Conservation (phyloP, 2,797 vertebrate species). For the Tenualosa ilisha region DNA sequence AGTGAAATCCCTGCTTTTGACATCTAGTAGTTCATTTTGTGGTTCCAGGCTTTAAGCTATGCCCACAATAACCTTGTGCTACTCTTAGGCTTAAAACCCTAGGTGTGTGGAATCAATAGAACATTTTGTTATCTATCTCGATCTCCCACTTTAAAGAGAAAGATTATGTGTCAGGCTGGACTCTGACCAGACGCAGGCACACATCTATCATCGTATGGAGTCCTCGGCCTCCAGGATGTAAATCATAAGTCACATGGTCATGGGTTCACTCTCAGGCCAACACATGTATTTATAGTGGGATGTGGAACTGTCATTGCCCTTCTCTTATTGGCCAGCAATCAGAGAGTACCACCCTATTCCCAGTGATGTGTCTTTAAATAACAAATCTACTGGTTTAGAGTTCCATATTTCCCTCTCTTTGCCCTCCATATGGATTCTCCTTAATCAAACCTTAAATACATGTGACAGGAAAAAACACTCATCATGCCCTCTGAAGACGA, state of each 20-base stretch:
- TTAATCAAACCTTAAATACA: no score
- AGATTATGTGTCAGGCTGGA: conserved; percentile 80
- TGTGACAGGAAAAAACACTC: no score
- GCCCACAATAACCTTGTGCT: neutral
- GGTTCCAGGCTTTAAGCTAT: neutral
- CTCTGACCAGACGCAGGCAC: conserved; percentile 70
- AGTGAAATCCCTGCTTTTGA: neutral
- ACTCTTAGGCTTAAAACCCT: neutral
- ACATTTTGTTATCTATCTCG: conserved; percentile 82
- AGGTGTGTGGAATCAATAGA: conserved; percentile 74
- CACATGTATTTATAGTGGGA: conserved; percentile 76
- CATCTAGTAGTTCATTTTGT: neutral
- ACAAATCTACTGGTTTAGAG: neutral
- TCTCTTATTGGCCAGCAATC: neutral
- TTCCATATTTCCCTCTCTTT: neutral
- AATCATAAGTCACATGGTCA: conserved; percentile 81
- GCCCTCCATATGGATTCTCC: neutral
- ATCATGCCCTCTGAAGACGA: no score
- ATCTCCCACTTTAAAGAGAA: conserved; percentile 82
- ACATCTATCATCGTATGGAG: conserved; percentile 79
- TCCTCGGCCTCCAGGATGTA: conserved; percentile 78
- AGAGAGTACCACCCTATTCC: neutral
- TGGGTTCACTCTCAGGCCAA: conserved; percentile 82
- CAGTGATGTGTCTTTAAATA: neutral
- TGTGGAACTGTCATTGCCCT: neutral